A percentile compares a stretch with the other conserved stretches of the same genome.
phyloP scores from a whole-genome alignment of 64 coral and sea anemone genomes.

The Montipora capricornis region DNA sequence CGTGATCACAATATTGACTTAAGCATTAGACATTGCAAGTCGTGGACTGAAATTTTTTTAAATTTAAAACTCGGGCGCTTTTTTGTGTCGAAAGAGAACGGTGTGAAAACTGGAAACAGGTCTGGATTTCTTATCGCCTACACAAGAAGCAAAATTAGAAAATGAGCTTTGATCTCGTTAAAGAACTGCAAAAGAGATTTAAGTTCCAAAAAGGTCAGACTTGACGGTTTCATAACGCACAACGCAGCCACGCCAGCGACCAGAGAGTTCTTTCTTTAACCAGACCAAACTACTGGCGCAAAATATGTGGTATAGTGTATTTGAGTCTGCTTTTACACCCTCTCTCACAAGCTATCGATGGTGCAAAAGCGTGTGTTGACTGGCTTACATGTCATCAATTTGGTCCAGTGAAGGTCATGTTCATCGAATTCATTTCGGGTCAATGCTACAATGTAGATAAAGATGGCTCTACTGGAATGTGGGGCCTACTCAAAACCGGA shows the following conservation, averaged over 20 bases:
- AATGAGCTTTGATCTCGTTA: not conserved
- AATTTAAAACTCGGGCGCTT: not conserved
- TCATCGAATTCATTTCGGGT: not conserved
- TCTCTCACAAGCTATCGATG: not conserved
- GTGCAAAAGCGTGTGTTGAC: not conserved
- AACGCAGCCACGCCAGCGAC: too few species aligned
- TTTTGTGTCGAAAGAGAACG: not conserved
- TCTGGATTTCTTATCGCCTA: not conserved
- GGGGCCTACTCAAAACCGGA: too few species aligned
- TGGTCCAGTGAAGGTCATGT: not conserved
- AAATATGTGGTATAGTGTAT: too few species aligned
- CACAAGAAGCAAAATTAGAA: not conserved
- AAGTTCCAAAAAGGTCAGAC: not conserved
- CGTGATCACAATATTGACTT: conserved; percentile 82
- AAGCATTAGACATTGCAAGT: not conserved
- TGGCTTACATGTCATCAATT: not conserved
- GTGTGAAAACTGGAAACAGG: not conserved
- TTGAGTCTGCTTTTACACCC: too few species aligned
- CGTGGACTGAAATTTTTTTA: not conserved
- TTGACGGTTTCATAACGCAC: not conserved
- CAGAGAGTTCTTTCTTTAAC: too few species aligned
- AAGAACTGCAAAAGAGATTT: not conserved
- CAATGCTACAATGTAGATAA: too few species aligned
- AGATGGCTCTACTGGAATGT: too few species aligned
- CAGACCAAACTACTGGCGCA: too few species aligned